Conservation (phyloP, 2,888 invertebrate genomes). For the Drosophila testacea region DNA sequence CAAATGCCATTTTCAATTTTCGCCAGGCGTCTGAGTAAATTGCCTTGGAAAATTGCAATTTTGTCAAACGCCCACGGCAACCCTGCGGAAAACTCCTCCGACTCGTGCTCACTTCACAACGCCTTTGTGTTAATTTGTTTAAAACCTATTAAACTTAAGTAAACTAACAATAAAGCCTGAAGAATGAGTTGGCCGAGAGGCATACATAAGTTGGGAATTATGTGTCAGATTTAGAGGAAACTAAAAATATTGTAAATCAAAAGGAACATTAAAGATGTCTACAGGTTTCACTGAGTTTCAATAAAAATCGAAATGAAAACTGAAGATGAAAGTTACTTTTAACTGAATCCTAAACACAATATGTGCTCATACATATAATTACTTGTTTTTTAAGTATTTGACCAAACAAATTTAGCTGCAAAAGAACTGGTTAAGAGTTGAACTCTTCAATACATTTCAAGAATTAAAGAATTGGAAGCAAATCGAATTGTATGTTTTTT, state of each 20-base stretch:
- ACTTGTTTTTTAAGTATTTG: no score
- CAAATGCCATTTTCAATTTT: slow-evolving; percentile 78
- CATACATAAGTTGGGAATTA: background rate
- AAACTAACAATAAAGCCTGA: slow-evolving; percentile 2
- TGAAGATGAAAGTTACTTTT: no score
- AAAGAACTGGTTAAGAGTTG: slow-evolving; percentile 2
- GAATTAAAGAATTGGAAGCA: slow-evolving; percentile 2
- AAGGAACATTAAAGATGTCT: no score
- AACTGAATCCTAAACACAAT: no score
- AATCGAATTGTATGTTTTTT: background rate
- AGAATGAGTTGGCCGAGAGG: background rate
- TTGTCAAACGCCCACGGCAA: slow-evolving; percentile 61
- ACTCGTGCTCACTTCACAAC: slow-evolving; percentile 44
- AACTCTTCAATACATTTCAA: background rate
- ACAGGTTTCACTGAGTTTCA: no score
- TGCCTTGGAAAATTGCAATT: slow-evolving; percentile 70
- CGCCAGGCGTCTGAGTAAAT: slow-evolving; percentile 69
- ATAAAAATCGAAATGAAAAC: no score
- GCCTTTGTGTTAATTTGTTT: slow-evolving; percentile 67
- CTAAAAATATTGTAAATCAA: no score
- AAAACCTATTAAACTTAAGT: slow-evolving; percentile 36
- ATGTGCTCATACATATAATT: no score
- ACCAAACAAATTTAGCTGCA: no score
- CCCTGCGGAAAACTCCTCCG: slow-evolving; percentile 21
- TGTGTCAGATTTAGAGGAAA: no score